These are phyloP conservation scores for Numenius arquata DNA, from an alignment of 2,113 vertebrate species.

Conservation along the genomic window DNA sequence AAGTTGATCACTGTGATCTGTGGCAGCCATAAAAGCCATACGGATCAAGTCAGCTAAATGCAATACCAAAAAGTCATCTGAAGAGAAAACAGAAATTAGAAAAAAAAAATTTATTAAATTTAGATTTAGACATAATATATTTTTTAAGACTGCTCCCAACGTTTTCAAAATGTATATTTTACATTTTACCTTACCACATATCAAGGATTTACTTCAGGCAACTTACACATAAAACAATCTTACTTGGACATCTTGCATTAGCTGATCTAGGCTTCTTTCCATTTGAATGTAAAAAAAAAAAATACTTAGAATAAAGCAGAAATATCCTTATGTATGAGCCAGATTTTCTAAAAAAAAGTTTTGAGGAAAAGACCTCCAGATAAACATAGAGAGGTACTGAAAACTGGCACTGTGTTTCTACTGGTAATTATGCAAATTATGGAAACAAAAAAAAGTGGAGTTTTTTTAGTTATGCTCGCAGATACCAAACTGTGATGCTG, in stretches of 20 bases:
- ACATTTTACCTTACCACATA: not conserved
- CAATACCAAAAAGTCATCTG: conserved; percentile 89
- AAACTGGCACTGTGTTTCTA: not conserved
- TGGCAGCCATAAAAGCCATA: conserved; percentile 97
- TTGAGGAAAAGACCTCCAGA: not conserved
- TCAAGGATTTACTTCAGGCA: not conserved
- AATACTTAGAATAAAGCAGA: not conserved
- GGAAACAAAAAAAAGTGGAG: not conserved
- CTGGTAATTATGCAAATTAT: not conserved
- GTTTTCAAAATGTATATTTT: not conserved
- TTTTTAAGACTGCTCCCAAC: not conserved
- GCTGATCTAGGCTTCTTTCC: not conserved
- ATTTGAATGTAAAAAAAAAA: not conserved
- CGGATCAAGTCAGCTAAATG: conserved; percentile 92
- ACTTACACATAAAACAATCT: not conserved
- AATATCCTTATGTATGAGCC: not conserved
- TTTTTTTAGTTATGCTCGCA: not conserved
- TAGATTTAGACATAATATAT: not conserved
- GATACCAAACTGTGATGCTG: not conserved
- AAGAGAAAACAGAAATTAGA: not conserved
- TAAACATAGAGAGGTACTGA: not conserved
- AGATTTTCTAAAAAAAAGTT: not conserved
- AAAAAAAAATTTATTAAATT: not conserved
- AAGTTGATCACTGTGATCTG: conserved; percentile 89
- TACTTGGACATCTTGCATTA: not conserved